Conservation (phyloP, 1,140 invertebrate genomes). For the Ceratoteleas bidentatus region DNA sequence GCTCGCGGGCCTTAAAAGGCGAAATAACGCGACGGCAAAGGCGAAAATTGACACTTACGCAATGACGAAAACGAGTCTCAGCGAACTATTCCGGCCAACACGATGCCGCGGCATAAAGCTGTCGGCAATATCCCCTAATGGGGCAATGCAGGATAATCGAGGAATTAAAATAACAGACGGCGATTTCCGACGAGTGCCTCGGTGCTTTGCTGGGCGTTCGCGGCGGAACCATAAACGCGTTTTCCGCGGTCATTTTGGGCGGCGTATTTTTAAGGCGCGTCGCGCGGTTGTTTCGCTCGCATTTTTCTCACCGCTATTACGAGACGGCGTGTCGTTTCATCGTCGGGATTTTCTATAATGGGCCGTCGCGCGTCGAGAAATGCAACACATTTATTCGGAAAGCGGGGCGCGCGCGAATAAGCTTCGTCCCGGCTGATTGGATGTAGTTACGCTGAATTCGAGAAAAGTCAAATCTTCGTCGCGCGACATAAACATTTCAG, state of each 20-base stretch:
- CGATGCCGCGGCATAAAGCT: constrained; percentile 61
- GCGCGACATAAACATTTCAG: constrained; percentile 32
- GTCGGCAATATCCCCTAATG: constrained; percentile 75
- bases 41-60: constrained; percentile 44
- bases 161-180: constrained; percentile 78
- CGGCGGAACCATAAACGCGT: constrained; percentile 69
- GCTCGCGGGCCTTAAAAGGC: constrained; percentile 1
- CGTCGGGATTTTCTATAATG: constrained; percentile 59
- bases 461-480: constrained; percentile 37
- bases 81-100: constrained; percentile 47
- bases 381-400: constrained; percentile 54
- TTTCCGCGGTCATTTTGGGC: constrained; percentile 56
- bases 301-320: constrained; percentile 47
- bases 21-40: constrained; percentile 22
- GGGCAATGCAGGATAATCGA: constrained; percentile 78
- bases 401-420: constrained; percentile 42
- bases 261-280: constrained; percentile 36
- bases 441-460: constrained; percentile 40
- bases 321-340: constrained; percentile 45
- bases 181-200: constrained; percentile 74
- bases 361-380: constrained; percentile 37
- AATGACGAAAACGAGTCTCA: constrained; percentile 42
- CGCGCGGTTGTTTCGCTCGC: constrained; percentile 47
- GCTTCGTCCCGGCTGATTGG: constrained; percentile 46
- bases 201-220: constrained; percentile 39